phyloP scores from a whole-genome alignment of 1,140 invertebrate species.

The Mamestra configurata region DNA sequence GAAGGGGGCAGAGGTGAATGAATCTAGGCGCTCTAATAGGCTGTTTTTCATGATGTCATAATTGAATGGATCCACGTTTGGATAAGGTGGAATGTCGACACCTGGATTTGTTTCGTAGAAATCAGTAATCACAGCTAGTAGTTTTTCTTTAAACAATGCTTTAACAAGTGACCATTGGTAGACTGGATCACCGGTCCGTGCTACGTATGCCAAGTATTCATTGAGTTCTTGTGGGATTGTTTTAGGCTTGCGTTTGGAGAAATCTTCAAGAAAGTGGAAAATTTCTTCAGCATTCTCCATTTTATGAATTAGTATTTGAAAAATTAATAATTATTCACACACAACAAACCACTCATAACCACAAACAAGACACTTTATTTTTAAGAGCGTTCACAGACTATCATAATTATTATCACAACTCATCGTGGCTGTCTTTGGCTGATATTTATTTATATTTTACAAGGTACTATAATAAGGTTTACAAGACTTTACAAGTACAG shows the following conservation, averaged over 20 bases:
- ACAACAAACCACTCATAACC: constrained; percentile 39
- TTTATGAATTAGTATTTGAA: constrained; percentile 46
- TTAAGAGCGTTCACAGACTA: too few relatives aligned
- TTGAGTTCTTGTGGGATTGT: constrained; percentile 96
- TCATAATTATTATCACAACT: too few relatives aligned
- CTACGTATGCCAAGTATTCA: constrained; percentile 96
- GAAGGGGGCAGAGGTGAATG: constrained; percentile 96
- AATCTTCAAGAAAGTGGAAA: constrained; percentile 94
- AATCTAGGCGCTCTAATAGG: constrained; percentile 94
- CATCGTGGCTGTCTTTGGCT: too few relatives aligned
- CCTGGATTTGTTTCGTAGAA: constrained; percentile 94
- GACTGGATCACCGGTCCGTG: constrained; percentile 97
- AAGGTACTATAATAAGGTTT: too few relatives aligned
- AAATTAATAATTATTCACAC: constrained; percentile 28
- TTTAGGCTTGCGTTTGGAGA: constrained; percentile 93
- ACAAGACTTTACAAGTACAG: too few relatives aligned
- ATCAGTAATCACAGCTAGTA: constrained; percentile 95
- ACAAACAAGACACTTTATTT: constrained; percentile 23
- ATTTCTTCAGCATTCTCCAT: constrained; percentile 96
- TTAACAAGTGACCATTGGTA: constrained; percentile 97
- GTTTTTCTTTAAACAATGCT: constrained; percentile 95
- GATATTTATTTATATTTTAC: too few relatives aligned
- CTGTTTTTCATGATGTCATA: constrained; percentile 96
- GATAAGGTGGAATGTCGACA: constrained; percentile 93
- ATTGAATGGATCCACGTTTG: constrained; percentile 97